These are phyloP conservation scores for Sorex maritimensis DNA, from an alignment of 2,797 vertebrate genomes.

Conservation along the genomic window DNA sequence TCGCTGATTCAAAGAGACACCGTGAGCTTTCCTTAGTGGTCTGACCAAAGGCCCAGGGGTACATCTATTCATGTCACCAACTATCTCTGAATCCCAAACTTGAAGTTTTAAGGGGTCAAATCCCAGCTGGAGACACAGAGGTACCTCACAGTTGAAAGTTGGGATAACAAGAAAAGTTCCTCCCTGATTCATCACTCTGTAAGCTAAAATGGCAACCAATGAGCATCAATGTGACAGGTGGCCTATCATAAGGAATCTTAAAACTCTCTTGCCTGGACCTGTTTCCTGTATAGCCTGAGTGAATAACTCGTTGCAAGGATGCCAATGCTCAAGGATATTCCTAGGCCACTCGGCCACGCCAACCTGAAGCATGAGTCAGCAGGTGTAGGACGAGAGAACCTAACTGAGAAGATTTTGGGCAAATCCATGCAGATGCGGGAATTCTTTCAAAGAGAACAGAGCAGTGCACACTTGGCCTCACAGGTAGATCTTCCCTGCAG, in stretches of 20 bases:
- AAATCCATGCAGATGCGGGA: constrained; percentile 2
- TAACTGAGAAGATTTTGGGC: background rate
- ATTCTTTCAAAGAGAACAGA: constrained; percentile 53
- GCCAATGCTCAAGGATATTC: constrained; percentile 10
- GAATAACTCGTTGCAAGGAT: constrained; percentile 65
- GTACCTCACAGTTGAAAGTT: constrained; percentile 36
- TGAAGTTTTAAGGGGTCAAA: constrained; percentile 1
- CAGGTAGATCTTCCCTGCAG: background rate
- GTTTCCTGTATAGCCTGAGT: constrained; percentile 35
- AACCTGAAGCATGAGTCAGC: constrained; percentile 39
- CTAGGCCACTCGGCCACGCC: background rate
- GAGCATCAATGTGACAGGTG: constrained; percentile 66
- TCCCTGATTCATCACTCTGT: background rate
- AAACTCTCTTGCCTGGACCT: constrained; percentile 67
- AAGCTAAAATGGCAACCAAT: constrained; percentile 22
- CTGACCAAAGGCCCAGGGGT: background rate
- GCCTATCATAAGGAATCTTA: constrained; percentile 57
- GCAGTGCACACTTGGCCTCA: background rate
- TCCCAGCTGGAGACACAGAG: constrained; percentile 63
- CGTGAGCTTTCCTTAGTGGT: background rate
- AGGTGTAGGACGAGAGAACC: background rate
- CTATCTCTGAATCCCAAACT: constrained; percentile 2
- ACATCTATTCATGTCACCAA: background rate
- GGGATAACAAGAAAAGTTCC: background rate
- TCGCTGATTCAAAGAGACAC: constrained; percentile 32